A percentile compares a stretch with the other conserved stretches of the same genome.
These are phyloP conservation scores for Chrysolina oricalcia DNA, from an alignment of 2,888 invertebrate genomes.

Conservation along the genomic window DNA sequence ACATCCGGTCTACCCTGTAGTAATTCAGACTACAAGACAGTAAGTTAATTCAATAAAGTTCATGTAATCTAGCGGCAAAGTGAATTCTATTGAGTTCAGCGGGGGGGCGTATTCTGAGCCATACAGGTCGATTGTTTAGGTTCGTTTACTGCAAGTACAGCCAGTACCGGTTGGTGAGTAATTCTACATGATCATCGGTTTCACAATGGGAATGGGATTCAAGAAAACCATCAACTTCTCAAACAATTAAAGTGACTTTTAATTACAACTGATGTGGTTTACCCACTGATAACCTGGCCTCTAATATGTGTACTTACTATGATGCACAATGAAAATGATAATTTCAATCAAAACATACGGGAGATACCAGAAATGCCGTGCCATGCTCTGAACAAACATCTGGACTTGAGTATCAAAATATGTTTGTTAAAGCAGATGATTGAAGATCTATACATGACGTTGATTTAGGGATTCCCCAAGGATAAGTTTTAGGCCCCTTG, in stretches of 20 bases:
- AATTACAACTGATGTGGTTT: neutral
- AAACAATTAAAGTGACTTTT: neutral
- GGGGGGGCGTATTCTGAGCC: slow-evolving; percentile 2
- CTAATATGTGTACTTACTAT: neutral
- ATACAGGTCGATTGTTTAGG: slow-evolving; percentile 24
- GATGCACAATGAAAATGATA: no score
- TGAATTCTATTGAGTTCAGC: slow-evolving; percentile 16
- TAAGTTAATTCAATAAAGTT: slow-evolving; percentile 24
- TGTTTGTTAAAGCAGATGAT: no score
- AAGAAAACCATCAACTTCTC: neutral
- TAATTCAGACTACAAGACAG: slow-evolving; percentile 20
- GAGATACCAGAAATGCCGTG: no score
- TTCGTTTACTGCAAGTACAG: slow-evolving; percentile 10
- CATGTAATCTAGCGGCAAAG: slow-evolving; percentile 23
- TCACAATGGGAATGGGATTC: neutral
- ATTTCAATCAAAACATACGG: no score
- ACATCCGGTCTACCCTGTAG: slow-evolving; percentile 37
- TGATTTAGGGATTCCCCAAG: no score
- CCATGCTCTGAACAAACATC: no score
- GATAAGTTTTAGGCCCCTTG: no score
- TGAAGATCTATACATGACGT: no score
- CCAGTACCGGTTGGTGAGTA: slow-evolving; percentile 4
- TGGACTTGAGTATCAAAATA: no score
- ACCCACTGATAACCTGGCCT: neutral
- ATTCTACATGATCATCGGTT: neutral